phyloP scores from a whole-genome alignment of 2,888 invertebrate species.

The Cryptocephalus primarius region DNA sequence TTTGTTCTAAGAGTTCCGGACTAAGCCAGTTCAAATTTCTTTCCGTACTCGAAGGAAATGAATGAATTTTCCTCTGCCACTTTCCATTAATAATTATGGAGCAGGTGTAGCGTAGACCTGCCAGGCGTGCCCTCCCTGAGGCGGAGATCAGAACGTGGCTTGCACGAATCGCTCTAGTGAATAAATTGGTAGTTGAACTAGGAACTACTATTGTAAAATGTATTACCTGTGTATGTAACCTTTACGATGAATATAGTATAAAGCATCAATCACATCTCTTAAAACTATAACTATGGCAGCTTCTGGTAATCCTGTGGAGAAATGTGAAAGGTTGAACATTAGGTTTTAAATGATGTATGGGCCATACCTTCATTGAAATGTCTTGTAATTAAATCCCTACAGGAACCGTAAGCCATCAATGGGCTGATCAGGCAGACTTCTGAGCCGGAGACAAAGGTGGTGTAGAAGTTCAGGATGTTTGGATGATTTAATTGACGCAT shows the following conservation, averaged over 20 bases:
- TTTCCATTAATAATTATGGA: slow-evolving; percentile 61
- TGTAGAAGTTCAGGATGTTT: slow-evolving; percentile 64
- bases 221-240: slow-evolving; percentile 72
- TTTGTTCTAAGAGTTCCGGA: slow-evolving; percentile 80
- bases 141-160: slow-evolving; percentile 73
- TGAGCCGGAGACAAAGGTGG: slow-evolving; percentile 65
- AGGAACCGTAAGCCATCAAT: slow-evolving; percentile 76
- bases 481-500: slow-evolving; percentile 69
- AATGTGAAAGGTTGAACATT: not conserved
- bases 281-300: slow-evolving; percentile 68
- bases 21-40: slow-evolving; percentile 82
- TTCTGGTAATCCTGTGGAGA: slow-evolving; percentile 63
- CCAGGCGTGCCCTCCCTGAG: slow-evolving; percentile 58
- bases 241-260: slow-evolving; percentile 76
- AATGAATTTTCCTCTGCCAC: slow-evolving; percentile 57
- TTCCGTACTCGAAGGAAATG: slow-evolving; percentile 59
- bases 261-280: slow-evolving; percentile 64
- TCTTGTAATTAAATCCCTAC: slow-evolving; percentile 63
- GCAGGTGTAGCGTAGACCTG: slow-evolving; percentile 71
- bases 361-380: slow-evolving; percentile 50
- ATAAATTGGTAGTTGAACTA: not conserved
- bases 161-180: slow-evolving; percentile 62
- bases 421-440: slow-evolving; percentile 74
- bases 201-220: not conserved
- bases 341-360: not conserved